These are phyloP conservation scores for Drosophila bifasciata DNA, from an alignment of 1,140 invertebrate species.

Conservation along the genomic window DNA sequence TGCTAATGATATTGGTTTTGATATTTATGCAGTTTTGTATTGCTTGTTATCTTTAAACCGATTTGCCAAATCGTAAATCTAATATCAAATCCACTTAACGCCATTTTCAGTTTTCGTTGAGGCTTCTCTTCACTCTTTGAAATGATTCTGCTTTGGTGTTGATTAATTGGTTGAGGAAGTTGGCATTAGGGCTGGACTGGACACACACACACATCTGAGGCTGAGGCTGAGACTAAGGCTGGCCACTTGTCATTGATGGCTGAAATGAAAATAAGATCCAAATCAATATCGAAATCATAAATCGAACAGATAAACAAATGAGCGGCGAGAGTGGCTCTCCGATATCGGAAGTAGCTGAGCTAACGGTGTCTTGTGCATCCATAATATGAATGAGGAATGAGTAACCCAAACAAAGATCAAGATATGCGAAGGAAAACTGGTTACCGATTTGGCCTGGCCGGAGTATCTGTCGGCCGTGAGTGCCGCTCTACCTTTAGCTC, in stretches of 20 bases:
- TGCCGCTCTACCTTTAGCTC: neutral
- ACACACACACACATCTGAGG: neutral
- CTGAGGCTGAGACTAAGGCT: slow-evolving; percentile 33
- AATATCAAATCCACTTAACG: slow-evolving; percentile 20
- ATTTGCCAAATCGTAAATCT: slow-evolving; percentile 25
- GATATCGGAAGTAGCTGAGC: slow-evolving; percentile 60
- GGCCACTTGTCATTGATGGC: slow-evolving; percentile 43
- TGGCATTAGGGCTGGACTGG: slow-evolving; percentile 1
- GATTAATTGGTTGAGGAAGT: slow-evolving; percentile 46
- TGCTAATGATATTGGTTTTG: no score
- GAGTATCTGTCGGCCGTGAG: slow-evolving; percentile 34
- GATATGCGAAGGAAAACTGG: slow-evolving; percentile 69
- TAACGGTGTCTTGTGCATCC: slow-evolving; percentile 66
- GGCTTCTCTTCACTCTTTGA: neutral
- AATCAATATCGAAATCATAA: slow-evolving; percentile 21
- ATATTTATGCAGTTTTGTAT: neutral
- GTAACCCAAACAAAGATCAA: slow-evolving; percentile 34
- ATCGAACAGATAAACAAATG: slow-evolving; percentile 36
- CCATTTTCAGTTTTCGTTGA: slow-evolving; percentile 18
- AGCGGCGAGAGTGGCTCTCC: slow-evolving; percentile 1
- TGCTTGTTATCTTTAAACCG: slow-evolving; percentile 10
- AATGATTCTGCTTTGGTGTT: slow-evolving; percentile 10
- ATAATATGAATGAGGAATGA: slow-evolving; percentile 41
- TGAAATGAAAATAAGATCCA: slow-evolving; percentile 28
- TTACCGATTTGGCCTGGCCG: slow-evolving; percentile 27